Evolutionary conservation across 1,140 invertebrate species (phyloP), one percentile per base, ranked within the genome.

Genomic region (Euschistus heros): DNA sequence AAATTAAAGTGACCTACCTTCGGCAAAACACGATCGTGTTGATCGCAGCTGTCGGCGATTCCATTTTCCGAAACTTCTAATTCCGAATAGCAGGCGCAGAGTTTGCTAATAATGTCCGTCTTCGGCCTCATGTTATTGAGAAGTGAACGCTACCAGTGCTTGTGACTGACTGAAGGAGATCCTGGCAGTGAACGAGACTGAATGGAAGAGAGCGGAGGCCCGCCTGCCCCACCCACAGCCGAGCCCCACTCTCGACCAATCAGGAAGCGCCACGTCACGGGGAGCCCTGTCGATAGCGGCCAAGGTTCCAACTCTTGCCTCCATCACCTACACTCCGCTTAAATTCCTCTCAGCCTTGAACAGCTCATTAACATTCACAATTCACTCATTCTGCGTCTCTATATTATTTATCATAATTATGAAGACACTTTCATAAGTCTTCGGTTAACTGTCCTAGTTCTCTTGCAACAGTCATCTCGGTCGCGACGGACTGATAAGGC

Each of bases 41-140:
- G 20, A 15, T 57, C 54, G n/a, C 54, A 57, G 18, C 18, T 26
- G n/a, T 37, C 60, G 2, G 17, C 60, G n/a, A n/a, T 42, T 20
- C 33, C 60, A 42, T 44, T 62, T 27, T 64, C 33, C 2, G 22
- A 54, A 17, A 64, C 63, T 18, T 50, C 24, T 2, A 52, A 17
- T 15, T 54, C 63, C n/a, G 63, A 50, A 10, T 50, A 54, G 50
- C 63, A 64, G 20, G 63, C 30, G 30, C 63, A 64, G 27, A 64
- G 47, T 24, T 64, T 64, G 37, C 63, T 64, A 50, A 64, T 64
- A 15, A 64, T 42, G 50, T 68, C 67, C 18, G 52, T 24, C 55
- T 68, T 68, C 50, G 64, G 65, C 60, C 63, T 67, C 63, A 67
- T 64, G 60, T 60, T 22, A 54, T 10, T 22, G 54, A 14, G 26